Evolutionary conservation across 2,113 vertebrate genomes (phyloP).

Genomic region (Hylia prasina): DNA sequence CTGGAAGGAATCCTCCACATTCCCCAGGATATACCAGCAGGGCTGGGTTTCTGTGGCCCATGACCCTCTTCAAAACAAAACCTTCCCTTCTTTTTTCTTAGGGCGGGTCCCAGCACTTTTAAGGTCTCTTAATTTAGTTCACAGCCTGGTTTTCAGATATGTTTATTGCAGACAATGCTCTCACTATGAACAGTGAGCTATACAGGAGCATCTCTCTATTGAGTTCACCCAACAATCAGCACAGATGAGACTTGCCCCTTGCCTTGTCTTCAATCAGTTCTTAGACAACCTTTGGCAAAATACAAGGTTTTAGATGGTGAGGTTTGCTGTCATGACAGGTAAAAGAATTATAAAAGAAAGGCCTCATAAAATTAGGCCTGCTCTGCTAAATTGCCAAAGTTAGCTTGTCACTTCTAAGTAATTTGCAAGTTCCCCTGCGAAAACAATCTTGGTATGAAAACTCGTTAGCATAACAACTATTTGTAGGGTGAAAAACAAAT

Average conservation of each 20-base stretch:
- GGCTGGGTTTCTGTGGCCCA: not conserved
- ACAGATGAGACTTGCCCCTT: not conserved
- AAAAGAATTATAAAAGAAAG: not conserved
- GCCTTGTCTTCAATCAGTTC: not conserved
- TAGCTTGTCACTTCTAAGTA: not conserved
- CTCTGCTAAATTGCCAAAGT: not conserved
- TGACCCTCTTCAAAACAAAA: not conserved
- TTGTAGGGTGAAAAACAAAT: not conserved
- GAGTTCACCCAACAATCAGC: not conserved
- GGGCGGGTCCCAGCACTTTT: not conserved
- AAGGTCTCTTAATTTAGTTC: not conserved
- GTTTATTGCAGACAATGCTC: not conserved
- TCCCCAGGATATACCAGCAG: not conserved
- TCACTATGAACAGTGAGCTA: not conserved
- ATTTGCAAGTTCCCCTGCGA: not conserved
- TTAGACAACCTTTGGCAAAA: not conserved
- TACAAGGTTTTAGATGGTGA: not conserved
- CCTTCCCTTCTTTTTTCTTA: too few species aligned
- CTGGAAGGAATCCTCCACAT: not conserved
- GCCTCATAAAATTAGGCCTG: not conserved
- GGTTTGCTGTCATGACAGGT: not conserved
- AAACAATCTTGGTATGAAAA: not conserved
- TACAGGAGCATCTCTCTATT: not conserved
- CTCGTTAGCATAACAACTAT: not conserved
- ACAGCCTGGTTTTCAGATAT: not conserved